Percentiles rank a stretch among this genome's conserved stretches.
Evolutionary conservation across 35 echinoderm and acorn worm genomes (phyloP).

Genomic region (Diadema setosum): DNA sequence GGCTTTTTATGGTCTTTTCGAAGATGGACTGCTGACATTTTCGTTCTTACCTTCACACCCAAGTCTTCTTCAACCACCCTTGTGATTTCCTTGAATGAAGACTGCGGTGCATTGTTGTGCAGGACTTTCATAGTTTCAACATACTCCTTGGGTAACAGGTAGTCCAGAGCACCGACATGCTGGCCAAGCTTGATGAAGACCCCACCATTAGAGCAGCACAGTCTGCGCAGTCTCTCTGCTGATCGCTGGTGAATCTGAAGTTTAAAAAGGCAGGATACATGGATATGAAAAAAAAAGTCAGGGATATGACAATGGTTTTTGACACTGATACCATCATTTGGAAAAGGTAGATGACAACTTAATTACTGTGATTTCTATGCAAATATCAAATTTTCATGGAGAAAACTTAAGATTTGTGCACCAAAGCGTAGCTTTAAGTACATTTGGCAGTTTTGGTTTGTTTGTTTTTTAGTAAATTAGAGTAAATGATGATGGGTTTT

Average conservation of each 20-base stretch:
- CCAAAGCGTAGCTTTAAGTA: background rate
- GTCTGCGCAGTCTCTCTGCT: slow-evolving; percentile 56
- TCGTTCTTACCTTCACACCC: slow-evolving; percentile 36
- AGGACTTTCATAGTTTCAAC: slow-evolving; percentile 92
- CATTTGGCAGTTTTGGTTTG: background rate
- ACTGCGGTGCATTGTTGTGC: slow-evolving; percentile 82
- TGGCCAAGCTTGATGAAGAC: slow-evolving; percentile 97
- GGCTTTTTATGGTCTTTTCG: no score
- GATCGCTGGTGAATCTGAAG: slow-evolving; percentile 81
- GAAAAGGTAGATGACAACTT: background rate
- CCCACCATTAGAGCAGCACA: slow-evolving; percentile 91
- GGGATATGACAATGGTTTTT: background rate
- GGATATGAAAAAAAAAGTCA: no score
- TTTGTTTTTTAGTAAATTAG: background rate
- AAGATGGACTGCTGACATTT: background rate
- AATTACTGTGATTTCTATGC: background rate
- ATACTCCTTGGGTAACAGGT: slow-evolving; percentile 89
- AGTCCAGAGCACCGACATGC: slow-evolving; percentile 92
- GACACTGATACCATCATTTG: background rate
- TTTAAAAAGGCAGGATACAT: background rate
- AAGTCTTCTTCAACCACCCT: slow-evolving; percentile 80
- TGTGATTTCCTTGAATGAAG: slow-evolving; percentile 61
- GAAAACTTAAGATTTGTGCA: background rate
- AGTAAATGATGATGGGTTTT: background rate
- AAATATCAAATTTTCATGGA: background rate